Percentiles rank a stretch among this genome's conserved stretches.
Evolutionary conservation across 2,797 vertebrate species (phyloP).

Genomic region (Rhadinocentrus ornatus): DNA sequence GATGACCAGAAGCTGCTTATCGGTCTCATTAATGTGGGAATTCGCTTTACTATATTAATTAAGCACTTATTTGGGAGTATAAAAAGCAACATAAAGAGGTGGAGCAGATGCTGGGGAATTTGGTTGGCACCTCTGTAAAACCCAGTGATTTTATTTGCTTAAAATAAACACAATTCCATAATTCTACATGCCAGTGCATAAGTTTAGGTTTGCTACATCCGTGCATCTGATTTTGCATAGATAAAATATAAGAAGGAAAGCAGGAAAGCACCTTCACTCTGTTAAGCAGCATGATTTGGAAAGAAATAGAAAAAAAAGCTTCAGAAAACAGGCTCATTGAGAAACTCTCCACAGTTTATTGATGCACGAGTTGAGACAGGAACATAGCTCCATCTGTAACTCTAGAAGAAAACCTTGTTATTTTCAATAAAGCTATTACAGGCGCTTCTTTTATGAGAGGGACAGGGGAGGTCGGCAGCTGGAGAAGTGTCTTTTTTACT

Average conservation of each 20-base stretch:
- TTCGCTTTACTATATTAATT: constrained; percentile 31
- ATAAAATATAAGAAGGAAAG: constrained; percentile 4
- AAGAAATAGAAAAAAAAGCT: neutral
- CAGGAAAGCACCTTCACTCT: constrained; percentile 1
- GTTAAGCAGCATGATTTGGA: constrained; percentile 11
- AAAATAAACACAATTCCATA: neutral
- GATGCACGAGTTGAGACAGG: constrained; percentile 61
- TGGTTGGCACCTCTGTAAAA: constrained; percentile 14
- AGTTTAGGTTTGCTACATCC: neutral
- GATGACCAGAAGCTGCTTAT: constrained; percentile 43
- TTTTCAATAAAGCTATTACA: constrained; percentile 79
- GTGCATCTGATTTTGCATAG: neutral
- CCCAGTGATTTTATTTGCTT: constrained; percentile 10
- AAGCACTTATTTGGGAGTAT: constrained; percentile 19
- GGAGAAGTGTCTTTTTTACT: constrained; percentile 69
- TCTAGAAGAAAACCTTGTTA: constrained; percentile 78
- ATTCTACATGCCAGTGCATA: neutral
- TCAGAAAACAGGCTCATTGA: constrained; percentile 29
- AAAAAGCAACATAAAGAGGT: constrained; percentile 24
- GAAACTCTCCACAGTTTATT: constrained; percentile 54
- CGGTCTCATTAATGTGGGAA: constrained; percentile 37
- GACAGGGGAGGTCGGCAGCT: constrained; percentile 53
- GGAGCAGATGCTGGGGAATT: constrained; percentile 4
- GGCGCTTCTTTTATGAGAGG: constrained; percentile 63
- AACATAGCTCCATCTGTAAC: constrained; percentile 66